phyloP scores from a whole-genome alignment of 2,113 vertebrate species.

The Brachyhypopomus gauderio region DNA sequence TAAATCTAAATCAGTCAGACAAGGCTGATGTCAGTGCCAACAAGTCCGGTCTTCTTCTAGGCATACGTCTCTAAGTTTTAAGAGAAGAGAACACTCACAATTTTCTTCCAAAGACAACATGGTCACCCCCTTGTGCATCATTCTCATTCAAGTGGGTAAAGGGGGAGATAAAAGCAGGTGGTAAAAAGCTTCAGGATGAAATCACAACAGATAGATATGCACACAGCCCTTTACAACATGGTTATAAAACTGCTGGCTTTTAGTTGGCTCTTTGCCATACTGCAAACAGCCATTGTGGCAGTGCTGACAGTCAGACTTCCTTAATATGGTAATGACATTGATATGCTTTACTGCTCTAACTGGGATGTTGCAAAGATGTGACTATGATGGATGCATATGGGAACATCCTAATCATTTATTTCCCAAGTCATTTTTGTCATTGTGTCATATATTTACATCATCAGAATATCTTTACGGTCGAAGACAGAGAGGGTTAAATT shows the following conservation, averaged over 20 bases:
- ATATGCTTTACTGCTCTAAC: conserved; percentile 69
- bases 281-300: not conserved
- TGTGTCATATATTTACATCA: conserved; percentile 45
- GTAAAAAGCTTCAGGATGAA: too few relatives aligned
- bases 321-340: conserved; percentile 66
- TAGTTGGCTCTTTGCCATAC: conserved; percentile 27
- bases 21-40: not conserved
- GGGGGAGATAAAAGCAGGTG: too few relatives aligned
- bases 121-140: too few relatives aligned
- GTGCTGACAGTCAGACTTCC: conserved; percentile 52
- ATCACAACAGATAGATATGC: conserved; percentile 69
- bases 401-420: not conserved
- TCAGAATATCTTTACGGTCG: conserved; percentile 30
- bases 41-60: not conserved
- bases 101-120: too few relatives aligned
- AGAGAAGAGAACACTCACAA: too few relatives aligned
- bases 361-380: conserved; percentile 64
- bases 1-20: not conserved
- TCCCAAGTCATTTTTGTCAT: conserved; percentile 42
- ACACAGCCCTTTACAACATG: too few relatives aligned
- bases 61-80: too few relatives aligned
- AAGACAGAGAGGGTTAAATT: conserved; percentile 16
- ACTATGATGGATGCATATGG: not conserved
- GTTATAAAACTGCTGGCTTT: conserved; percentile 24
- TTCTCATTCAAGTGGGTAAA: too few relatives aligned